Percentiles rank a stretch among this genome's conserved stretches.
Conservation (phyloP, 2,113 vertebrate species). For the Epinephelus cyanopodus region DNA sequence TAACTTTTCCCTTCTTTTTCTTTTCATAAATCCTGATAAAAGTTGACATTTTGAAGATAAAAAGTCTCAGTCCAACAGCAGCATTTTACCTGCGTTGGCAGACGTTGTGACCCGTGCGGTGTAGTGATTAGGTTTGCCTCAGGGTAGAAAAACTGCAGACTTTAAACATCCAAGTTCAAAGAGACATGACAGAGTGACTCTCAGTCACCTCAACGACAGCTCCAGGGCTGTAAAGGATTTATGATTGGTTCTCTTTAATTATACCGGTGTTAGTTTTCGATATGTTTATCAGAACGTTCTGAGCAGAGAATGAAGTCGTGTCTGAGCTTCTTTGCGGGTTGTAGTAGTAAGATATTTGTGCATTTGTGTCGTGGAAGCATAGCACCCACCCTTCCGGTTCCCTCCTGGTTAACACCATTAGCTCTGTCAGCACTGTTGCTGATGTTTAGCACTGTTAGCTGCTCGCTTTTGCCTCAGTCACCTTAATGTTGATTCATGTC, state of each 20-base stretch:
- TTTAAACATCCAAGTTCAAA: conserved; percentile 3
- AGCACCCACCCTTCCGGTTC: too few relatives aligned
- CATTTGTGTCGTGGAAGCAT: too few relatives aligned
- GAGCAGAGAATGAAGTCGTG: too few relatives aligned
- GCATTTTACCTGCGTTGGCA: conserved; percentile 11
- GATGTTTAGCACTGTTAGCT: too few relatives aligned
- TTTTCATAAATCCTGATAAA: not conserved
- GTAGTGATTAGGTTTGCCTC: not conserved
- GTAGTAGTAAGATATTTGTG: not conserved
- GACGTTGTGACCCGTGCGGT: not conserved
- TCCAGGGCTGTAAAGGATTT: conserved; percentile 17
- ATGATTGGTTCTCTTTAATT: conserved; percentile 16
- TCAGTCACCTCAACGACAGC: conserved; percentile 9
- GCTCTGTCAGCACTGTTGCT: too few relatives aligned
- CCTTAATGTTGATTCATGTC: too few relatives aligned
- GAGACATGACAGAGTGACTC: not conserved
- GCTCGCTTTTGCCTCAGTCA: too few relatives aligned
- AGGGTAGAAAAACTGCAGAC: conserved; percentile 5
- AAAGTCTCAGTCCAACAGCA: conserved; percentile 7
- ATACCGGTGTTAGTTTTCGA: not conserved
- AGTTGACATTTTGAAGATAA: conserved; percentile 28
- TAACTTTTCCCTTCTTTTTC: not conserved
- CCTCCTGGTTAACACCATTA: too few relatives aligned
- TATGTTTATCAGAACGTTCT: not conserved
- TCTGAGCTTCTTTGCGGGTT: too few relatives aligned